Conservation (phyloP, 2,113 vertebrate species). For the Oryzias woworae region DNA sequence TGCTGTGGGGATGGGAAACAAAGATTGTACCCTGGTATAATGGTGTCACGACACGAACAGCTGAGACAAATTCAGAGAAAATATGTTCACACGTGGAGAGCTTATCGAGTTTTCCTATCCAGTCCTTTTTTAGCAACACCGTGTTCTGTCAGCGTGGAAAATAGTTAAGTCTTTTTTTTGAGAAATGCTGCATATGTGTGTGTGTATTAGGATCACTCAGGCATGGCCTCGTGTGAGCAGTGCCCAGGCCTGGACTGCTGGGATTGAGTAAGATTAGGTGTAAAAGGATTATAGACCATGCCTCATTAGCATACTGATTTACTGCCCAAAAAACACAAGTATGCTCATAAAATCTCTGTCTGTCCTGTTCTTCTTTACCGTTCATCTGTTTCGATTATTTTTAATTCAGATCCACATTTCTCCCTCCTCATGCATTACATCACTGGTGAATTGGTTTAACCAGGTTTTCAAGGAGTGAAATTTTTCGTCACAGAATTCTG, state of each 20-base stretch:
- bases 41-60: no score
- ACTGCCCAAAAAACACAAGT: slow-evolving; percentile 70
- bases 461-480: slow-evolving; percentile 17
- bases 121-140: slow-evolving; percentile 18
- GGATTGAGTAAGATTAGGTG: slow-evolving; percentile 73
- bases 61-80: neutral
- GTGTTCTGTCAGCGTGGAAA: slow-evolving; percentile 2
- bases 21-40: no score
- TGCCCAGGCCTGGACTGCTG: slow-evolving; percentile 62
- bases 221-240: slow-evolving; percentile 52
- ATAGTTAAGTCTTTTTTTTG: slow-evolving; percentile 19
- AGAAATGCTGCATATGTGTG: slow-evolving; percentile 21
- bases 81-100: neutral
- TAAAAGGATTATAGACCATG: slow-evolving; percentile 76
- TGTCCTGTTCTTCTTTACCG: slow-evolving; percentile 15
- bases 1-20: no score
- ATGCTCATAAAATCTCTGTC: slow-evolving; percentile 50
- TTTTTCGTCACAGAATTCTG: no score
- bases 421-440: slow-evolving; percentile 19
- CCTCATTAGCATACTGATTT: slow-evolving; percentile 77
- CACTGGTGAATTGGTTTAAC: slow-evolving; percentile 25
- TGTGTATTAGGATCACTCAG: slow-evolving; percentile 44
- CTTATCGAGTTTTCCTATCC: neutral
- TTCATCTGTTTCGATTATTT: slow-evolving; percentile 17
- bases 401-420: slow-evolving; percentile 28